These are phyloP conservation scores for Sinopyrophorus schimmeli DNA, from an alignment of 2,888 invertebrate genomes.

Conservation along the genomic window DNA sequence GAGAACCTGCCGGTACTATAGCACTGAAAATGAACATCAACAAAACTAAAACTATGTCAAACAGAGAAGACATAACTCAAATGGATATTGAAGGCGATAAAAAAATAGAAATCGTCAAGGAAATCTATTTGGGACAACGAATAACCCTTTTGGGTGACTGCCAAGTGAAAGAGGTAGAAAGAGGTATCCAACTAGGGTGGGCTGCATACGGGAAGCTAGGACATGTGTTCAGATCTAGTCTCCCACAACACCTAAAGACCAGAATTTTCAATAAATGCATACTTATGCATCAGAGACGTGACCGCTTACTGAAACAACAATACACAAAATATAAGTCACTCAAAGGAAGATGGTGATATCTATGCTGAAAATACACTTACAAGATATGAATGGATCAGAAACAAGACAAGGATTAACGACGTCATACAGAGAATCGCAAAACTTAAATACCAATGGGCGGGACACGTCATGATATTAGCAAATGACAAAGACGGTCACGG, in stretches of 20 bases:
- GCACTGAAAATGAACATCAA: neutral
- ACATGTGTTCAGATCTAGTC: neutral
- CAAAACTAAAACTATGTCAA: too few species aligned
- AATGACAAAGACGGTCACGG: too few species aligned
- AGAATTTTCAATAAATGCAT: constrained; percentile 1
- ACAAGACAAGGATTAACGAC: too few species aligned
- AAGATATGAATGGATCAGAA: too few species aligned
- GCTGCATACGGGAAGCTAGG: neutral
- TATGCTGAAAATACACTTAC: too few species aligned
- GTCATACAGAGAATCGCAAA: too few species aligned
- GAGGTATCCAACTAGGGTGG: neutral
- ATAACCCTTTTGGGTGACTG: neutral
- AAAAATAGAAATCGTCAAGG: neutral
- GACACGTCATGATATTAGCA: too few species aligned
- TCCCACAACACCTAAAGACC: neutral
- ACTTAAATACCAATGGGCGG: too few species aligned
- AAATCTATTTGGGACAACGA: neutral
- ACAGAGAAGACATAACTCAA: neutral
- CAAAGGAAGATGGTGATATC: too few species aligned
- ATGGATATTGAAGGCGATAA: neutral
- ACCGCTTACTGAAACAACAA: too few species aligned
- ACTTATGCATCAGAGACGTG: too few species aligned
- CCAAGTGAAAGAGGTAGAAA: neutral
- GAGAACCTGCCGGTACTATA: neutral
- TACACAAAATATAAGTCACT: too few species aligned